Evolutionary conservation across 2,888 invertebrate genomes (phyloP).

Genomic region (Netelia inedita): DNA sequence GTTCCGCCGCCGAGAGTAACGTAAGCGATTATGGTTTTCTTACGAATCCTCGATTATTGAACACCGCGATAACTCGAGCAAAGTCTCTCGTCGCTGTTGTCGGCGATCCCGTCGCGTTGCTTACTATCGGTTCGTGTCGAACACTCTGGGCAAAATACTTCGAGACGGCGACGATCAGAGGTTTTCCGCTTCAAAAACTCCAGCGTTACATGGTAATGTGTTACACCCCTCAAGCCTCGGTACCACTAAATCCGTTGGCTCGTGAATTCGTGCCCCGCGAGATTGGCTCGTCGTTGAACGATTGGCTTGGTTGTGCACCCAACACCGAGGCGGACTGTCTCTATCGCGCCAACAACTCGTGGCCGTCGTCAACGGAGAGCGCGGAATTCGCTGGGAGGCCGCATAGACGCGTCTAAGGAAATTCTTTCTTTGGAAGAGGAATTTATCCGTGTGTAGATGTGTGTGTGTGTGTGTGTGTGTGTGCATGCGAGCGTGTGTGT

Average conservation of each 20-base stretch:
- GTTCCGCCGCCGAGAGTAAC: constrained; percentile 86
- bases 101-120: constrained; percentile 93
- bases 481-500: too few relatives aligned
- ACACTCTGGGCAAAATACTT: constrained; percentile 87
- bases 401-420: constrained; percentile 58
- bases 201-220: constrained; percentile 67
- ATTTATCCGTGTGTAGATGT: background rate
- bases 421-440: background rate
- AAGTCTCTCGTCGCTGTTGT: constrained; percentile 94
- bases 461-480: constrained; percentile 9
- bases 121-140: constrained; percentile 92
- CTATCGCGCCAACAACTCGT: constrained; percentile 47
- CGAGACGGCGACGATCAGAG: constrained; percentile 71
- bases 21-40: constrained; percentile 92
- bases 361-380: constrained; percentile 57
- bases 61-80: constrained; percentile 93
- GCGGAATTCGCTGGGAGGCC: constrained; percentile 39
- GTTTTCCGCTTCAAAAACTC: constrained; percentile 64
- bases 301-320: constrained; percentile 75
- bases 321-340: constrained; percentile 63
- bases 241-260: constrained; percentile 91
- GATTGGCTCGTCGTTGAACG: constrained; percentile 66
- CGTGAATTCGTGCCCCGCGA: constrained; percentile 92
- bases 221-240: constrained; percentile 59
- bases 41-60: constrained; percentile 92